Evolutionary conservation across 2,888 invertebrate genomes (phyloP).

Genomic region (Syrphus vitripennis): DNA sequence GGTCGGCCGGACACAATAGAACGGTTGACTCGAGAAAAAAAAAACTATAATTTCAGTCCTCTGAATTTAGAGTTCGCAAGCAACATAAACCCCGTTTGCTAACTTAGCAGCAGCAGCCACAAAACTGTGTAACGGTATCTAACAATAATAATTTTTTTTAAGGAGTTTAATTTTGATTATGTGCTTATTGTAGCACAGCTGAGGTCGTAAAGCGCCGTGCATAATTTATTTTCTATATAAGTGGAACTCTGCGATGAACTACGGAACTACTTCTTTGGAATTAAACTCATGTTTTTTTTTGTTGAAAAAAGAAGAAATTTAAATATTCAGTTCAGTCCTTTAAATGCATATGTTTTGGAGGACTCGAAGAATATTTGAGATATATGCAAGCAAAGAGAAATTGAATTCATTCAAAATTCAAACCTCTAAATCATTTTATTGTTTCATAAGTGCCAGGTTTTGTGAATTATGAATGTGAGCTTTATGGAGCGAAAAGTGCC

Average conservation of each 20-base stretch:
- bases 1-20: slow-evolving; percentile 58
- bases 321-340: slow-evolving; percentile 37
- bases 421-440: slow-evolving; percentile 51
- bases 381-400: slow-evolving; percentile 15
- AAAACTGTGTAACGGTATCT: slow-evolving; percentile 6
- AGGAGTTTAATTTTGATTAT: slow-evolving; percentile 65
- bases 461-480: slow-evolving; percentile 11
- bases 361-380: not conserved
- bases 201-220: slow-evolving; percentile 38
- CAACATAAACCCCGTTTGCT: not conserved
- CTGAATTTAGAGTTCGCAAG: not conserved
- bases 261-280: slow-evolving; percentile 27
- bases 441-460: slow-evolving; percentile 51
- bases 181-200: slow-evolving; percentile 31
- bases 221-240: slow-evolving; percentile 22
- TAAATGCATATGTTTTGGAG: slow-evolving; percentile 6
- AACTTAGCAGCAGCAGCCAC: not conserved
- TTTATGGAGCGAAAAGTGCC: slow-evolving; percentile 45
- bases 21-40: slow-evolving; percentile 53
- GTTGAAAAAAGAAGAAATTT: slow-evolving; percentile 6
- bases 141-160: slow-evolving; percentile 9
- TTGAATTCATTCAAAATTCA: slow-evolving; percentile 46
- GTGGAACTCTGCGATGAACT: slow-evolving; percentile 35
- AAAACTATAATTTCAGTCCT: not conserved
- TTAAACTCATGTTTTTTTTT: slow-evolving; percentile 27